Evolutionary conservation across 2,113 vertebrate species (phyloP), one percentile per base, ranked within the genome.

Genomic region (Prunella himalayana): DNA sequence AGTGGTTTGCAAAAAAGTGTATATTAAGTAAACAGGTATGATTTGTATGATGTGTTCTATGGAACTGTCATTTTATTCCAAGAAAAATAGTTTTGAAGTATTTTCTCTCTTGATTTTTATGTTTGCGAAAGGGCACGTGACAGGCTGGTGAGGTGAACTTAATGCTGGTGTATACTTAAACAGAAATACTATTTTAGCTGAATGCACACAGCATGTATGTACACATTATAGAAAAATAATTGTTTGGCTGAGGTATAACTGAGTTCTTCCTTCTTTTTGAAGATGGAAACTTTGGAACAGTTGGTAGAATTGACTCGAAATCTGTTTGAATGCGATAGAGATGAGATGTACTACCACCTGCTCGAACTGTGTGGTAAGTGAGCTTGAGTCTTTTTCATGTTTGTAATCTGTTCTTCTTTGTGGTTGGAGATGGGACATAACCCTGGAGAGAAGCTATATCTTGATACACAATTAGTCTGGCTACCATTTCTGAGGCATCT

Each of bases 321-420:
- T 94, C 97, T 99, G 6, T 99, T 99, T 96, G 99, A 99, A 89
- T 99, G 99, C 21, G 99, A 99, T 96, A 97, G 99, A 97, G 98
- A 99, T 94, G 98, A 99, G 75, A 98, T 99, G 98, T 99, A 99
- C 96, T 98, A 97, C 93, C 98, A 95, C 91, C 45, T 99, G 25
- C 97, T 99, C 25, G 96, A 97, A 3, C 94, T 99, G 9, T 99
- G 97, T 96, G 98, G 99, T 99, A 96, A 99, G 99, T 98, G 59
- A 90, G 13, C 30, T 39, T 17, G 37, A 53, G 39, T 59, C 15
- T 80, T 54, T 64, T 11, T 71, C 14, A 7, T 82, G 15, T 86
- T 57, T 60, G 24, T 64, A 44, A 35, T 66, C 42, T 11, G 1
- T 39, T 82, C 72, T 41, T 21, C 49, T 77, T 51, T 54, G 39